A percentile compares a stretch with the other conserved stretches of the same genome.
Conservation (phyloP, 2,888 invertebrate genomes). For the Neoscelio sp. region DNA sequence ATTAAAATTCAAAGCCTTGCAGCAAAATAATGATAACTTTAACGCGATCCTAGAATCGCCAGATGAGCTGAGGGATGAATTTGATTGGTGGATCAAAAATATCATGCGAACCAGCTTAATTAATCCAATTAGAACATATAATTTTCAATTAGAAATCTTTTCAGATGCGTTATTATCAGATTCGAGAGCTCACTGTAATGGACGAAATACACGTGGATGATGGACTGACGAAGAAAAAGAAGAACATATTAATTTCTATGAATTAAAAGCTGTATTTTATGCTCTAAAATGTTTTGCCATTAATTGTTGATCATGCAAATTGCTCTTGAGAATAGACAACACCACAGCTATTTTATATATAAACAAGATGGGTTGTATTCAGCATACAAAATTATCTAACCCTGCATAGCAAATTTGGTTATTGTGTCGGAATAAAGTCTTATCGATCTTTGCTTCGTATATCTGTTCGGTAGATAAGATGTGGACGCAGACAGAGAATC, state of each 20-base stretch:
- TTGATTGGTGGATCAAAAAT: conserved; percentile 63
- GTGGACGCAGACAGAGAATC: conserved; percentile 21
- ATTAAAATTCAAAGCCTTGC: conserved; percentile 56
- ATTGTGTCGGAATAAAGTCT: conserved; percentile 18
- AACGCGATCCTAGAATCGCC: conserved; percentile 50
- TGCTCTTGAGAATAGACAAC: conserved; percentile 65
- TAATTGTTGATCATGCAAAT: conserved; percentile 20
- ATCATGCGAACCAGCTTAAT: conserved; percentile 1
- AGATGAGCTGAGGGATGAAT: conserved; percentile 30
- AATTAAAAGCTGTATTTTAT: conserved; percentile 53
- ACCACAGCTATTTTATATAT: conserved; percentile 13
- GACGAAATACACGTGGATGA: conserved; percentile 6
- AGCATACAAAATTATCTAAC: background rate
- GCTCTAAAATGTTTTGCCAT: conserved; percentile 34
- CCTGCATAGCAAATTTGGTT: conserved; percentile 13
- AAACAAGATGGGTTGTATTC: conserved; percentile 3
- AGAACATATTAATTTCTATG: conserved; percentile 63
- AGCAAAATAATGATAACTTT: conserved; percentile 53
- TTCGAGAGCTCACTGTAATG: conserved; percentile 3
- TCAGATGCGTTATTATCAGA: conserved; percentile 17
- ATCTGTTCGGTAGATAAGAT: conserved; percentile 19
- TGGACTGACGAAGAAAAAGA: conserved; percentile 36
- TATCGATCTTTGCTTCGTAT: conserved; percentile 37
- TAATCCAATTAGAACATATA: conserved; percentile 4
- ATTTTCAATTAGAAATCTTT: conserved; percentile 22